Conservation (phyloP, 2,113 vertebrate genomes). For the Lagopus leucura region DNA sequence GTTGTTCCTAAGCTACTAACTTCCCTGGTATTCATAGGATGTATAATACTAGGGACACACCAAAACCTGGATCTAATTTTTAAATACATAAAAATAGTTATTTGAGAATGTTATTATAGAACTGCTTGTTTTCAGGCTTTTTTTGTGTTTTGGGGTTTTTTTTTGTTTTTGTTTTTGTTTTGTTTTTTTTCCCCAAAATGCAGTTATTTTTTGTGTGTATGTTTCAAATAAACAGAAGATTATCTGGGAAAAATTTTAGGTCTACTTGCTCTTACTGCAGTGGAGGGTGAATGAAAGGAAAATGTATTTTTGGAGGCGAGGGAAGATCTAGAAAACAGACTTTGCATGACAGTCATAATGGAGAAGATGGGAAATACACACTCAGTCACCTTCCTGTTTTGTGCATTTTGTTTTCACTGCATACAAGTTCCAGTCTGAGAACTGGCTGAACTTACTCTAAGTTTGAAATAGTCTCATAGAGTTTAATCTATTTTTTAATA, state of each 20-base stretch:
- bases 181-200: not conserved
- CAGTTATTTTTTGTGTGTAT: not conserved
- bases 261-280: not conserved
- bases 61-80: not conserved
- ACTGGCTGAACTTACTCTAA: not conserved
- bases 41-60: not conserved
- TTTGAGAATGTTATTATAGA: not conserved
- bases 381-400: not conserved
- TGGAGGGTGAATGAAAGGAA: not conserved
- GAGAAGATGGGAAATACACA: not conserved
- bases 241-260: not conserved
- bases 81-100: not conserved
- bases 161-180: not conserved
- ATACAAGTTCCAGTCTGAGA: not conserved
- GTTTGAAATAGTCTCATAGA: not conserved
- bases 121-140: not conserved
- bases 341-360: not conserved
- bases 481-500: not conserved
- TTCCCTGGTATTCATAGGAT: not conserved
- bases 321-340: not conserved
- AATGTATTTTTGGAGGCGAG: not conserved
- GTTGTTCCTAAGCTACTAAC: not conserved
- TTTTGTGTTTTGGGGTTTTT: not conserved
- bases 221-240: not conserved
- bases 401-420: not conserved